Base-by-base conservation (phyloP, 2,113 vertebrate species). In the Pedetes capensis region DNA sequence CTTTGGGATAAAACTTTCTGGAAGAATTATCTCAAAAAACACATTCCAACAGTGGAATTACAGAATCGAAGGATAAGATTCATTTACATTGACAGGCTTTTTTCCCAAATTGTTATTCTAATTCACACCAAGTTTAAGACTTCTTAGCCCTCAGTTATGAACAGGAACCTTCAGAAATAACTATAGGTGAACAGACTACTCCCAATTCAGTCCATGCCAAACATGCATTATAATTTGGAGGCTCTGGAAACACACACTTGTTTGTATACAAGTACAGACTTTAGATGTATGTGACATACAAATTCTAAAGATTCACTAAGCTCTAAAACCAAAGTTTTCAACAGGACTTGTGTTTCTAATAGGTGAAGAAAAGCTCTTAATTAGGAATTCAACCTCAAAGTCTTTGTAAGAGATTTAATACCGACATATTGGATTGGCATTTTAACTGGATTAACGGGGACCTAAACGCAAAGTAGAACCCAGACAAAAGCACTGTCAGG, bases 391-490 rank as follows among this genome's bases (percentile, higher is more conserved):
- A 80, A 83, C 22, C 47, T 93, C 84, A 61, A 90, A 55, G 61
- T 61, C 39, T 55, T 81, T 93, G 83, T 16, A 72, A 59, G 61
- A 93, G 71, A 84, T 59, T 61, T 89, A 95, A 74, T 44, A 49
- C 34, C 32, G 78, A 64, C 8, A 14, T 44, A 59, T 25, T 49
- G 74, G 66, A 92, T 44, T 76, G 64, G 53, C 85, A 61, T 44
- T 95, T 96, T 78, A 93, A 92, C 68, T 42, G 42, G 66, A 96
- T 95, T 95, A 96, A 84, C 42, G 59, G 82, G 71, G 42, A 76
- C 47, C 57, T 76, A 82, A 75, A 61, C 10, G 51, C 87, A 84
- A 80, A 92, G 66, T 57, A 49, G 64, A 87, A 93, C 63, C 18
- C 53, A 90, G 63, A 95, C 80, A 75, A 71, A 93, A 89, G 85